Percentiles rank a stretch among this genome's conserved stretches.
phyloP scores from a whole-genome alignment of 1,140 invertebrate species.

The Ceratina calcarata region DNA sequence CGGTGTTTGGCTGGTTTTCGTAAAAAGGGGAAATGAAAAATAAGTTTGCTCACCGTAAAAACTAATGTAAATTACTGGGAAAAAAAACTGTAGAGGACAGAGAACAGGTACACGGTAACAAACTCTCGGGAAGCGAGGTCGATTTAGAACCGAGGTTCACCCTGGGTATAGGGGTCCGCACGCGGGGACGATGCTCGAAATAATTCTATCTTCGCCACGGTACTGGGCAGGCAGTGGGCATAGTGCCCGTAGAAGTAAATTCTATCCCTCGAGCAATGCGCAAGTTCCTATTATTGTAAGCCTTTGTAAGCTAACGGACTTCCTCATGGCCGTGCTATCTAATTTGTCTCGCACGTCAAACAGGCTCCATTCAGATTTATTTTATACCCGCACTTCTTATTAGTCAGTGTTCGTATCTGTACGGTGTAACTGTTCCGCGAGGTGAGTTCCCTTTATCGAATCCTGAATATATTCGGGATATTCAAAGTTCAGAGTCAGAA shows the following conservation, averaged over 20 bases:
- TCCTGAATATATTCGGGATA: no score
- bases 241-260: constrained; percentile 64
- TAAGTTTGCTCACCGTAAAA: no score
- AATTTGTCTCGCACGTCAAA: no score
- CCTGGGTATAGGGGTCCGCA: background rate
- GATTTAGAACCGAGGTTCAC: background rate
- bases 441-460: no score
- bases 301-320: background rate
- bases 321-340: no score
- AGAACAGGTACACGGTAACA: background rate
- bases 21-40: no score
- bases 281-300: background rate
- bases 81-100: background rate
- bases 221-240: constrained; percentile 58
- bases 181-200: constrained; percentile 63
- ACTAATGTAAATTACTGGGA: background rate
- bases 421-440: no score
- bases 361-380: no score
- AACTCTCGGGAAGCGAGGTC: background rate
- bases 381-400: no score
- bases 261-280: constrained; percentile 41
- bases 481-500: no score
- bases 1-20: no score
- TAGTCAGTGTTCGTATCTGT: no score
- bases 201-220: constrained; percentile 57